phyloP scores from a whole-genome alignment of 2,888 invertebrate genomes.

The Agrotis ipsilon region DNA sequence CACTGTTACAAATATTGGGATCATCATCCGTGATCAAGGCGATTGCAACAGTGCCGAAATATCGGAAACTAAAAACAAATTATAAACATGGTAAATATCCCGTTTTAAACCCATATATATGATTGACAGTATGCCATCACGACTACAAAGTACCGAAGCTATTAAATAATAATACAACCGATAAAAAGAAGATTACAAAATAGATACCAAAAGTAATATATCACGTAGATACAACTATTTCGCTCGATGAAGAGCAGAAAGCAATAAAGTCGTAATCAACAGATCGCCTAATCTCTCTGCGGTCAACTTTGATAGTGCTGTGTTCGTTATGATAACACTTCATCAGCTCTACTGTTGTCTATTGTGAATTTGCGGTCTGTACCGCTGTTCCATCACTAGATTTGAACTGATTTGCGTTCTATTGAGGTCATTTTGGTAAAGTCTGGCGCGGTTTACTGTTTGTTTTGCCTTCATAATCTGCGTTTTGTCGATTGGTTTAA shows the following conservation, averaged over 20 bases:
- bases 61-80: too few species aligned
- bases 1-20: too few species aligned
- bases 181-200: slow-evolving; percentile 31
- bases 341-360: slow-evolving; percentile 1
- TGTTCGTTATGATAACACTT: slow-evolving; percentile 53
- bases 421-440: slow-evolving; percentile 42
- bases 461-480: not conserved
- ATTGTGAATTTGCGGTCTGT: slow-evolving; percentile 64
- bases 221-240: slow-evolving; percentile 62
- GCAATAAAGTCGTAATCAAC: slow-evolving; percentile 68
- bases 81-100: too few species aligned
- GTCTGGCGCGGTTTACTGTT: slow-evolving; percentile 19
- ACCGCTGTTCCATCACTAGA: slow-evolving; percentile 31
- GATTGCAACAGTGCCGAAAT: too few species aligned
- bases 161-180: slow-evolving; percentile 14
- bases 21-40: too few species aligned
- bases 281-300: slow-evolving; percentile 67
- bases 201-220: slow-evolving; percentile 42
- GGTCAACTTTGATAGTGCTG: slow-evolving; percentile 60
- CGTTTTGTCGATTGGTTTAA: not conserved
- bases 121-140: slow-evolving; percentile 4
- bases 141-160: not conserved
- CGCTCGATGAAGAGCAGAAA: slow-evolving; percentile 64
- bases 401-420: slow-evolving; percentile 46
- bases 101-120: too few species aligned